Evolutionary conservation across 2,113 vertebrate species (phyloP).

Genomic region (Calidris pugnax): DNA sequence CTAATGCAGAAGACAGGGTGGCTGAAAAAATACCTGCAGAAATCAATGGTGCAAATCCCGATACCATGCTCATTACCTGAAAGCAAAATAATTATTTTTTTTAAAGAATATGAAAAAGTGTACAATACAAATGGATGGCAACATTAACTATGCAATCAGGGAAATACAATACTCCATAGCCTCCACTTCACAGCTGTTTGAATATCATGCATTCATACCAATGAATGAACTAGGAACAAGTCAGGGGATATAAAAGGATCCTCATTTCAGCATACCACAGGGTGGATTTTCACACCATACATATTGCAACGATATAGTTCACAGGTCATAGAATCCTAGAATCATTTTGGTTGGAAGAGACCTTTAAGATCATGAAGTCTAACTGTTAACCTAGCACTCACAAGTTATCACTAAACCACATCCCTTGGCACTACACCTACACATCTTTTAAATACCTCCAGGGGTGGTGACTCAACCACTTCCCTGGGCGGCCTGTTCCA

Average conservation of each 20-base stretch:
- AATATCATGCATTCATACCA: neutral
- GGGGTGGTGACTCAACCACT: neutral
- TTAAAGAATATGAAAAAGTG: neutral
- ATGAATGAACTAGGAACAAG: neutral
- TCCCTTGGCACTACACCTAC: neutral
- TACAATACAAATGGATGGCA: neutral
- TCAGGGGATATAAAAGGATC: neutral
- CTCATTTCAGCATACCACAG: neutral
- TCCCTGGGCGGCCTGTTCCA: neutral
- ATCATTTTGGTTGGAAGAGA: neutral
- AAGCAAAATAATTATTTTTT: neutral
- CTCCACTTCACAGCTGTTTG: neutral
- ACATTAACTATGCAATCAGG: neutral
- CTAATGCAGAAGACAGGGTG: conserved; percentile 95
- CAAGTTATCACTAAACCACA: neutral
- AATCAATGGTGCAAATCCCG: conserved; percentile 94
- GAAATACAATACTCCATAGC: neutral
- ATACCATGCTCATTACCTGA: conserved; percentile 94
- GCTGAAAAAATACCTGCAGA: conserved; percentile 97
- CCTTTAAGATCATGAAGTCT: neutral
- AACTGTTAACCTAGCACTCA: neutral
- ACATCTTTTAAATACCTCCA: neutral
- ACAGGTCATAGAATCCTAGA: neutral
- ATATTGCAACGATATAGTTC: neutral
- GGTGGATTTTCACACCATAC: neutral